phyloP scores from a whole-genome alignment of 1,140 invertebrate genomes.

The Temnothorax curvispinosus region DNA sequence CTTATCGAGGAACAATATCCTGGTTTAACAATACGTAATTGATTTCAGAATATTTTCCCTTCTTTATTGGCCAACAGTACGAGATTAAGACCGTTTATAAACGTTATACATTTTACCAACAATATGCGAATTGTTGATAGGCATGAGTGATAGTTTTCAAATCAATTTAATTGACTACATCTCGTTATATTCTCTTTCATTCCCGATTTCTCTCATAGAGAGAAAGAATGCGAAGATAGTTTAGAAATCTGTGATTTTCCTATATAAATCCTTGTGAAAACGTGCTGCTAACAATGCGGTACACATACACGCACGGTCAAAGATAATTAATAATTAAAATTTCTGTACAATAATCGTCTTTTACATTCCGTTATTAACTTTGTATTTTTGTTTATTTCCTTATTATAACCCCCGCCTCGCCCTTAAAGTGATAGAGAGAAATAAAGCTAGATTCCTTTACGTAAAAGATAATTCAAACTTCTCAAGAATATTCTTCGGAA shows the following conservation, averaged over 20 bases:
- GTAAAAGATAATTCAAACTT: background rate
- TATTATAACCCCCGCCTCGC: background rate
- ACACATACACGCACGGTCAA: background rate
- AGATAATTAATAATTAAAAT: conserved; percentile 30
- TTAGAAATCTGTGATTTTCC: conserved; percentile 44
- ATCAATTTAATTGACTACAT: conserved; percentile 16
- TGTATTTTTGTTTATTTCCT: conserved; percentile 18
- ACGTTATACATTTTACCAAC: conserved; percentile 7
- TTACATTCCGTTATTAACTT: conserved; percentile 26
- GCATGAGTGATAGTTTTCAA: conserved; percentile 22
- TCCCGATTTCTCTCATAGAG: background rate
- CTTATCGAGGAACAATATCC: conserved; percentile 1
- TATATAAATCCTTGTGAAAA: conserved; percentile 29
- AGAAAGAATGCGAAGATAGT: conserved; percentile 34
- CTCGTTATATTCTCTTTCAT: background rate
- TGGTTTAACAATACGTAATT: conserved; percentile 4
- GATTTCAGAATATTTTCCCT: conserved; percentile 22
- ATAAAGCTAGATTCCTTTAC: background rate
- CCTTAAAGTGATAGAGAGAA: background rate
- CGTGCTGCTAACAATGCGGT: background rate
- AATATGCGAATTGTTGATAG: conserved; percentile 1
- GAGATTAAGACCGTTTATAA: conserved; percentile 27
- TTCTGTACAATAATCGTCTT: conserved; percentile 35
- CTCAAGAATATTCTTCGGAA: background rate
- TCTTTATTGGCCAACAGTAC: background rate